Conservation (phyloP, 2,888 invertebrate genomes). For the Andrena dorsata region DNA sequence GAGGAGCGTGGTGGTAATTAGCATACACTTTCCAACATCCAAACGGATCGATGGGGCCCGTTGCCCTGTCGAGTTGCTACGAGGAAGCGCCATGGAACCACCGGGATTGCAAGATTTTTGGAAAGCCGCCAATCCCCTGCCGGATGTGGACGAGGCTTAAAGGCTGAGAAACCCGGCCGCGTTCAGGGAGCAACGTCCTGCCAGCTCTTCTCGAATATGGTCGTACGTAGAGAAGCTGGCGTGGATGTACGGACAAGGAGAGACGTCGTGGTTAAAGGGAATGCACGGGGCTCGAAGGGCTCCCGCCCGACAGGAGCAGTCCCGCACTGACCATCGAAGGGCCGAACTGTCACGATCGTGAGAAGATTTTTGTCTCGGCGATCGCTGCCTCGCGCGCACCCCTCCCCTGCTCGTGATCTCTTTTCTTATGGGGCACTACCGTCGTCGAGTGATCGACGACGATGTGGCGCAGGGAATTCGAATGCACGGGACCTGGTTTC, state of each 20-base stretch:
- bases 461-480: constrained; percentile 36
- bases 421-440: constrained; percentile 42
- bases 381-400: constrained; percentile 32
- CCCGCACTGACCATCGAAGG: constrained; percentile 60
- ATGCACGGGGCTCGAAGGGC: constrained; percentile 39
- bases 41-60: neutral
- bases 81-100: constrained; percentile 12
- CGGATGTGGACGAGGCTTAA: constrained; percentile 68
- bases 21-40: neutral
- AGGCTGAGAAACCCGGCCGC: constrained; percentile 62
- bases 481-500: constrained; percentile 24
- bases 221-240: constrained; percentile 53
- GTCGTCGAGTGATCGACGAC: constrained; percentile 46
- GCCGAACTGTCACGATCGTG: constrained; percentile 66
- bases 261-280: constrained; percentile 54
- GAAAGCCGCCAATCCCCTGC: constrained; percentile 67
- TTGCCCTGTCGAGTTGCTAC: neutral
- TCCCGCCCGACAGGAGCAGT: constrained; percentile 45
- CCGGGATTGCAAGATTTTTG: constrained; percentile 61
- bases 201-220: constrained; percentile 64
- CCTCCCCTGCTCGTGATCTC: constrained; percentile 53
- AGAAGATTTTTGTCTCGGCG: constrained; percentile 62
- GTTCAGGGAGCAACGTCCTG: constrained; percentile 76
- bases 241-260: constrained; percentile 41
- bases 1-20: constrained; percentile 31